phyloP scores from a whole-genome alignment of 2,113 vertebrate species.

The Crotalus viridis region DNA sequence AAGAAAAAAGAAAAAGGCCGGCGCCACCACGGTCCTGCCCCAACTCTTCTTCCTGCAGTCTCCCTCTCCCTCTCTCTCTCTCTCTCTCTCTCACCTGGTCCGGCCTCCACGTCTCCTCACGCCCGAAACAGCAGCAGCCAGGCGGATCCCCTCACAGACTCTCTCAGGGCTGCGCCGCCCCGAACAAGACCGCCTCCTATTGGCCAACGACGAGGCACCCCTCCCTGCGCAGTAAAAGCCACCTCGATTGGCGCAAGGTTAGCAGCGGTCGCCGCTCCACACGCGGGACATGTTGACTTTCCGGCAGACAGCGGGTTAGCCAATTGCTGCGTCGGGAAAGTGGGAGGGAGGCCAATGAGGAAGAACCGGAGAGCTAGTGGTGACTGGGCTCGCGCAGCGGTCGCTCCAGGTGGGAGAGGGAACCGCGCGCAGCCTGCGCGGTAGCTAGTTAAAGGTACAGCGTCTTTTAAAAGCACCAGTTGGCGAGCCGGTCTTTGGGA shows the following conservation, averaged over 20 bases:
- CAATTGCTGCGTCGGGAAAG: conserved; percentile 36
- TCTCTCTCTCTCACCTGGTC: conserved; percentile 31
- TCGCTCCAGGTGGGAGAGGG: accelerated
- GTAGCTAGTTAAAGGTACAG: not conserved
- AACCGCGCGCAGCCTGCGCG: not conserved
- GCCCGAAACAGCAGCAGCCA: conserved; percentile 59
- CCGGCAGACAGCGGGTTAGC: conserved; percentile 17
- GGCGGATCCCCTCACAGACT: conserved; percentile 29
- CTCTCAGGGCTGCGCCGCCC: conserved; percentile 46
- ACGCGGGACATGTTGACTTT: conserved; percentile 42
- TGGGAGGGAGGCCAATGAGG: not conserved
- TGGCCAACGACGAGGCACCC: conserved; percentile 2
- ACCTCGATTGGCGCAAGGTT: conserved; percentile 36
- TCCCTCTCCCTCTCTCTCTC: conserved; percentile 30
- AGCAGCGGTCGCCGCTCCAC: not conserved
- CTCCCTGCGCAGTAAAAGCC: conserved; percentile 27
- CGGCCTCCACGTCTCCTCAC: conserved; percentile 31
- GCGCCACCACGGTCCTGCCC: accelerated
- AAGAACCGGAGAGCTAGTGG: not conserved
- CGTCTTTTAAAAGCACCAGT: not conserved
- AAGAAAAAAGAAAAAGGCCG: not conserved
- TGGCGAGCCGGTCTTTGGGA: not conserved
- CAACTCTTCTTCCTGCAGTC: not conserved
- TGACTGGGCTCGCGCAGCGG: not conserved
- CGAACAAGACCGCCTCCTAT: conserved; percentile 49